Conservation (phyloP, 2,797 vertebrate genomes). For the Myioborus melanocephalus region DNA sequence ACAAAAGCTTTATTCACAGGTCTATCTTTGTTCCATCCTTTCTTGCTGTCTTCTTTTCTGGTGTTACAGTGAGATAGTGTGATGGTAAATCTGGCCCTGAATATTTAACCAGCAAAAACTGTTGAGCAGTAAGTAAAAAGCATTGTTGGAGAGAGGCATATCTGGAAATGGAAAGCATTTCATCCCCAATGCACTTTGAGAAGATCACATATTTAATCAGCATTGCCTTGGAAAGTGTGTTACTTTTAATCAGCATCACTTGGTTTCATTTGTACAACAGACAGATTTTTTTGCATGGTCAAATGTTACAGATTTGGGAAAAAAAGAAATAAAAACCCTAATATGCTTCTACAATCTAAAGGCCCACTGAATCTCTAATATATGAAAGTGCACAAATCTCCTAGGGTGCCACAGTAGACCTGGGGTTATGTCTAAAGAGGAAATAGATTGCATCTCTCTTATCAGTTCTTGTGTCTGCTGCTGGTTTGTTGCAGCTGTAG, state of each 20-base stretch:
- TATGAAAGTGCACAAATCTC: neutral
- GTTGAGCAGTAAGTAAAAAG: neutral
- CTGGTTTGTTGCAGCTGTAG: neutral
- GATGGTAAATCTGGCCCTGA: neutral
- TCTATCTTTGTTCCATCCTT: neutral
- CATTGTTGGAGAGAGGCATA: neutral
- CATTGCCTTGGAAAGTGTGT: neutral
- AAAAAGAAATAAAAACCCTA: neutral
- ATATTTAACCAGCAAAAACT: neutral
- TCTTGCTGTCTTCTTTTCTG: neutral
- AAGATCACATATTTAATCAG: neutral
- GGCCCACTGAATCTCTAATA: neutral
- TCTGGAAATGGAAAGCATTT: neutral
- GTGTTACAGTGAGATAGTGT: neutral
- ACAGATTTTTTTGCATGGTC: neutral
- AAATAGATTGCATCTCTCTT: conserved; percentile 8
- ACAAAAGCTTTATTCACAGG: neutral
- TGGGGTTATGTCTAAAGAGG: neutral
- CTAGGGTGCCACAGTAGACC: neutral
- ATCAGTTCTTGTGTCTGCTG: neutral
- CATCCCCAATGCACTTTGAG: neutral
- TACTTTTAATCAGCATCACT: neutral
- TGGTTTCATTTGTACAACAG: neutral
- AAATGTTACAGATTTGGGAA: neutral
- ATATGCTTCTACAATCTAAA: neutral